Percentiles rank a stretch among this genome's conserved stretches.
phyloP scores from a whole-genome alignment of 2,888 invertebrate species.

The Athalia rosae region DNA sequence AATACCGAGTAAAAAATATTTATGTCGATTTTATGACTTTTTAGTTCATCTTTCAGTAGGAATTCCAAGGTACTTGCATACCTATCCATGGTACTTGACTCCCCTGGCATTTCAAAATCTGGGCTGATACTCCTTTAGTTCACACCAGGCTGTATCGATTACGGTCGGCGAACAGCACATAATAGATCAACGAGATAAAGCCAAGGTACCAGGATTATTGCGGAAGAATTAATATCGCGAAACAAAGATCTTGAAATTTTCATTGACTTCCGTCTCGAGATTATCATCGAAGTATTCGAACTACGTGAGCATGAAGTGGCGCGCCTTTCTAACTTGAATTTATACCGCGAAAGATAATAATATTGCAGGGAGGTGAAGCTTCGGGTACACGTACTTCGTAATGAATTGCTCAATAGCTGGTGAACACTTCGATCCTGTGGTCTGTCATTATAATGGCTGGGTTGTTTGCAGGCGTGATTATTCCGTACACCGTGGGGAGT shows the following conservation, averaged over 20 bases:
- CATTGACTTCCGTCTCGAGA: constrained; percentile 6
- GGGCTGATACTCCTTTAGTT: too few relatives aligned
- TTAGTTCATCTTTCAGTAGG: background rate
- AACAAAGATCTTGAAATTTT: background rate
- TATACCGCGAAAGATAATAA: constrained; percentile 19
- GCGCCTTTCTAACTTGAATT: constrained; percentile 19
- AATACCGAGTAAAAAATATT: constrained; percentile 49
- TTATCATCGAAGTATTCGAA: constrained; percentile 18
- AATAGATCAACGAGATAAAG: constrained; percentile 1
- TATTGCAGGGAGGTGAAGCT: background rate
- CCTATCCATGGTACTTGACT: background rate
- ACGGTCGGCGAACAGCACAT: background rate
- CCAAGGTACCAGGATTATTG: background rate
- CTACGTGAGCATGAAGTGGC: background rate
- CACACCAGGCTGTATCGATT: background rate
- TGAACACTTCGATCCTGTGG: constrained; percentile 34
- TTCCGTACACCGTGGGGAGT: too few relatives aligned
- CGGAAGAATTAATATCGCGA: background rate
- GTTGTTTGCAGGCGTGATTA: too few relatives aligned
- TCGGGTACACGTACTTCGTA: constrained; percentile 9
- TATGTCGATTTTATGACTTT: background rate
- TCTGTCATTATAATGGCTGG: constrained; percentile 15
- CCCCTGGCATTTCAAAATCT: constrained; percentile 2
- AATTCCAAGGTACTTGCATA: background rate
- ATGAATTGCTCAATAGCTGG: constrained; percentile 38